phyloP scores from a whole-genome alignment of 1,140 invertebrate species.

The Drosophila pallidifrons region DNA sequence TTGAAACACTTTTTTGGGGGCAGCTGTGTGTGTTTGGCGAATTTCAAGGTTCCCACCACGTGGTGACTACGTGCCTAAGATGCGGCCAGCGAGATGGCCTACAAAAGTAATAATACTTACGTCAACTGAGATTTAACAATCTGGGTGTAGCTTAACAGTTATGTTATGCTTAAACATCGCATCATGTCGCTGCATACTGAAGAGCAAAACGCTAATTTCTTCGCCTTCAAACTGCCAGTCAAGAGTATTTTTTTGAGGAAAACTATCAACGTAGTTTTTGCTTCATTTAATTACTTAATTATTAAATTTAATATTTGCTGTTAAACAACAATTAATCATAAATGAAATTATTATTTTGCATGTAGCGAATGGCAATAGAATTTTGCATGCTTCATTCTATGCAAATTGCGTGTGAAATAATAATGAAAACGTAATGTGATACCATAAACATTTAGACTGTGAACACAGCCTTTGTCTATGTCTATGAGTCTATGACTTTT shows the following conservation, averaged over 20 bases:
- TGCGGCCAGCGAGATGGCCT: constrained; percentile 49
- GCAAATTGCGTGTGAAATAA: constrained; percentile 69
- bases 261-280: constrained; percentile 7
- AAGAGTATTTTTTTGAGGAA: constrained; percentile 13
- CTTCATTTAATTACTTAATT: constrained; percentile 21
- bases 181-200: constrained; percentile 27
- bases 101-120: constrained; percentile 42
- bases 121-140: constrained; percentile 40
- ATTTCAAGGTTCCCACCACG: constrained; percentile 54
- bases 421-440: constrained; percentile 70
- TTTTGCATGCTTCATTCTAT: constrained; percentile 60
- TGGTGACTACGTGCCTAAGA: constrained; percentile 55
- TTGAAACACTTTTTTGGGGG: constrained; percentile 70
- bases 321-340: constrained; percentile 74
- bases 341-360: constrained; percentile 35
- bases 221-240: constrained; percentile 10
- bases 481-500: constrained; percentile 9
- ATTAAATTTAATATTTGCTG: constrained; percentile 27
- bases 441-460: constrained; percentile 79
- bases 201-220: constrained; percentile 4
- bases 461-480: constrained; percentile 13
- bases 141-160: constrained; percentile 48
- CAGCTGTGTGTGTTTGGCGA: constrained; percentile 20
- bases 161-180: constrained; percentile 32
- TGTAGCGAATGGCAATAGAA: background rate